Evolutionary conservation across 2,888 invertebrate genomes (phyloP).

Genomic region (Tenodera sinensis): DNA sequence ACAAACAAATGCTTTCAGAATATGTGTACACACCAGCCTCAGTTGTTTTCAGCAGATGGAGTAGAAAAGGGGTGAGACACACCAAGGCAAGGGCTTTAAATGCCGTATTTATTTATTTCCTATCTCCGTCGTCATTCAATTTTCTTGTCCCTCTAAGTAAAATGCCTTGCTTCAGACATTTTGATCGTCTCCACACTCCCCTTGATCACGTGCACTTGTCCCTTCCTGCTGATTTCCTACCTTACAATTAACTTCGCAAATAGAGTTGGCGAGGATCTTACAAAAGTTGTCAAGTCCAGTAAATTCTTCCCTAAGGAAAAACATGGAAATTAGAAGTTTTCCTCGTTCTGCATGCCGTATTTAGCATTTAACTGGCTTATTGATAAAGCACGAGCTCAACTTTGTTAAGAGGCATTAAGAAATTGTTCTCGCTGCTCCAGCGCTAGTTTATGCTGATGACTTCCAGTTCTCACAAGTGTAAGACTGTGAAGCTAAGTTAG

Average conservation of each 20-base stretch:
- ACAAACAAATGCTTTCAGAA: too few species aligned
- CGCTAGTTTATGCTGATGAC: background rate
- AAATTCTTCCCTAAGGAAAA: background rate
- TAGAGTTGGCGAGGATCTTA: background rate
- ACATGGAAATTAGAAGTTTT: background rate
- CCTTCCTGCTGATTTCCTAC: background rate
- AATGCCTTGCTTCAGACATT: background rate
- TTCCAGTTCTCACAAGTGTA: background rate
- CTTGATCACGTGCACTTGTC: background rate
- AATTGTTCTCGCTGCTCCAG: background rate
- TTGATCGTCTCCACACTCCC: background rate
- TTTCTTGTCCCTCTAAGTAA: background rate
- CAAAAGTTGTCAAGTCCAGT: background rate
- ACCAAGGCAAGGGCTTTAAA: background rate
- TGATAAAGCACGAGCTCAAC: background rate
- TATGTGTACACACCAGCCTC: background rate
- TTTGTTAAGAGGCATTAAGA: background rate
- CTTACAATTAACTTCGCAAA: conserved; percentile 7
- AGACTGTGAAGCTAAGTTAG: background rate
- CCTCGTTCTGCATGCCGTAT: background rate
- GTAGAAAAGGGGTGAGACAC: background rate
- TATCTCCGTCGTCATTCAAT: background rate
- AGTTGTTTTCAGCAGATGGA: background rate
- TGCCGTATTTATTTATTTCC: background rate
- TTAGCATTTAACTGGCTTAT: background rate